Base-by-base conservation (phyloP, 1,140 invertebrate species). In the Amyelois transitella region DNA sequence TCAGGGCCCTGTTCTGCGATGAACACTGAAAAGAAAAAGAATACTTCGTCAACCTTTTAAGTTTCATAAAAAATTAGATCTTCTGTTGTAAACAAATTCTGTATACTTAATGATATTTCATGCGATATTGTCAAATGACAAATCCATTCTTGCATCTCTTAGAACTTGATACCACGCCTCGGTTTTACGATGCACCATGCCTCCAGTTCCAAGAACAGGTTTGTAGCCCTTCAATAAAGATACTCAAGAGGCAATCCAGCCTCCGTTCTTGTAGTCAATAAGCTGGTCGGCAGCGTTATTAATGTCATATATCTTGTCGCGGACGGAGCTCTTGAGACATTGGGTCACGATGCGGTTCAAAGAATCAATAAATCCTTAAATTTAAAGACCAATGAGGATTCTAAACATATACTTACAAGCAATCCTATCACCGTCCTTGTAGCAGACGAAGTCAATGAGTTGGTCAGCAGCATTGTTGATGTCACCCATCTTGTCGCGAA, bases 371-470 rank as follows among this genome's bases (percentile, higher is more conserved):
- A n/a, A n/a, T n/a, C n/a, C n/a, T n/a, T n/a, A n/a, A n/a, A n/a
- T n/a, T n/a, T n/a, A n/a, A n/a, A n/a, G n/a, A n/a, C n/a, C n/a
- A n/a, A n/a, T n/a, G n/a, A n/a, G n/a, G n/a, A n/a, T 4, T 28
- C 8, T 17, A 12, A 43, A 17, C 6, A 14, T 17, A 51, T 52
- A 91, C 92, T 90, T 83, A 94, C 94, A 88, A 1, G 94, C 94
- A 69, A 96, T 93, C 57, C 94, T 91, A 80, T 96, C 94, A 8
- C 95, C 95, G 66, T 95, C 94, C 62, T 94, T 94, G 58, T 89
- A 91, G 70, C 94, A 95, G 3, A 92, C 85, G 69, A 95, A 96
- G 20, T 92, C 90, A 1, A 94, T 66, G 0, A 95, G 68, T 2
- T 92, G 91, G 12, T 92, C 89, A 0, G 92, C 91, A 17, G 94